phyloP scores from a whole-genome alignment of 2,113 vertebrate species.

The Eulemur macaco region DNA sequence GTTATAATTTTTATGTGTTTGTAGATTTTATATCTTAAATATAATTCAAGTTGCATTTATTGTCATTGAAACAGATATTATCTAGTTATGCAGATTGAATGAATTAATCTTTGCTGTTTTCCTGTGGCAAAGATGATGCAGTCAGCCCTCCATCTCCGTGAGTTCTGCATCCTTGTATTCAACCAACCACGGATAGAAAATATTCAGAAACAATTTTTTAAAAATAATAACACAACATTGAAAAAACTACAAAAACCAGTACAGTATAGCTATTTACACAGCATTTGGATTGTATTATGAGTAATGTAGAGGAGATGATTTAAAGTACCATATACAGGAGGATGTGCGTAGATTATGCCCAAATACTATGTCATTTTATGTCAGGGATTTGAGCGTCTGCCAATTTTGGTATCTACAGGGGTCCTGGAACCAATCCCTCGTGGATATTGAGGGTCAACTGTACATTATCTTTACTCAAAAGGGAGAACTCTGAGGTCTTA shows the following conservation, averaged over 20 bases:
- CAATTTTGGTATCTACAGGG: neutral
- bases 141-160: neutral
- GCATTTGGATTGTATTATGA: neutral
- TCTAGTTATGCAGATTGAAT: neutral
- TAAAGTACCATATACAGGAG: neutral
- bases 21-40: neutral
- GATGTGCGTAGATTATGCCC: neutral
- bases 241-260: neutral
- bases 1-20: neutral
- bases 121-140: neutral
- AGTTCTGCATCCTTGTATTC: neutral
- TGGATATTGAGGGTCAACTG: neutral
- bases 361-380: neutral
- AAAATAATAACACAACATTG: neutral
- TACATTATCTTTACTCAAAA: neutral
- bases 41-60: neutral
- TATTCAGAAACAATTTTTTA: neutral
- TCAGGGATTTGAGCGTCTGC: neutral
- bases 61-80: neutral
- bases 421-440: no score
- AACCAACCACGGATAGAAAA: neutral
- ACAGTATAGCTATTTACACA: neutral
- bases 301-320: no score
- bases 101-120: slow-evolving; percentile 11
- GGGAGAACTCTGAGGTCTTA: neutral